A percentile compares a stretch with the other conserved stretches of the same genome.
These are phyloP conservation scores for Pogonophryne albipinna DNA, from an alignment of 2,797 vertebrate species.

Conservation along the genomic window DNA sequence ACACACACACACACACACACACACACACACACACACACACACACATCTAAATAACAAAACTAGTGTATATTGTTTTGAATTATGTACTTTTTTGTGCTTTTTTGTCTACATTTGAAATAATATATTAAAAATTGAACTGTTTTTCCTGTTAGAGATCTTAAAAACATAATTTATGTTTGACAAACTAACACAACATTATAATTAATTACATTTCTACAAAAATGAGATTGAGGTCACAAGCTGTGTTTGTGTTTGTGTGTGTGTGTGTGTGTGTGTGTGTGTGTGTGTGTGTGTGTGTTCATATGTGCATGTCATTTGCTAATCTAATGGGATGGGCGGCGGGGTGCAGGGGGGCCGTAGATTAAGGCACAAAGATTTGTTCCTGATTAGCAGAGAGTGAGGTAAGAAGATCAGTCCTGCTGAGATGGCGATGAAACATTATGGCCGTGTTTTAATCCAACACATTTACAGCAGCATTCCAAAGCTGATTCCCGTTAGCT, in stretches of 20 bases:
- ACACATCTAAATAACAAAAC: background rate
- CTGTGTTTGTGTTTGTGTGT: slow-evolving; percentile 24
- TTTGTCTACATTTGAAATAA: background rate
- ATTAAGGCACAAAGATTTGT: slow-evolving; percentile 79
- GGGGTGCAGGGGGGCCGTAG: slow-evolving; percentile 73
- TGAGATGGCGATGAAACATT: slow-evolving; percentile 78
- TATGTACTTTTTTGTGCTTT: background rate
- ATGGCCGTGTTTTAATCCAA: slow-evolving; percentile 75
- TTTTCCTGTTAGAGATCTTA: background rate
- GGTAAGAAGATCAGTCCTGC: slow-evolving; percentile 82
- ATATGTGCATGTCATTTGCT: slow-evolving; percentile 81
- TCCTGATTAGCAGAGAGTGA: slow-evolving; percentile 85
- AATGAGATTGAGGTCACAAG: slow-evolving; percentile 68
- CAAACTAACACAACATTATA: slow-evolving; percentile 32
- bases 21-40: slow-evolving; percentile 8
- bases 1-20: slow-evolving; percentile 58
- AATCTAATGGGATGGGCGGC: slow-evolving; percentile 84
- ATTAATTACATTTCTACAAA: slow-evolving; percentile 39
- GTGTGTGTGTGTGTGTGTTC: slow-evolving; percentile 39
- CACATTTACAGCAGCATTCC: slow-evolving; percentile 75
- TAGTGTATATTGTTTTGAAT: background rate
- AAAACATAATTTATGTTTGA: background rate
- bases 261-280: slow-evolving; percentile 38
- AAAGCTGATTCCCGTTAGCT: slow-evolving; percentile 70
- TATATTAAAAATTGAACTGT: background rate